These are phyloP conservation scores for Ericerus pela DNA, from an alignment of 1,140 invertebrate species.

Conservation along the genomic window DNA sequence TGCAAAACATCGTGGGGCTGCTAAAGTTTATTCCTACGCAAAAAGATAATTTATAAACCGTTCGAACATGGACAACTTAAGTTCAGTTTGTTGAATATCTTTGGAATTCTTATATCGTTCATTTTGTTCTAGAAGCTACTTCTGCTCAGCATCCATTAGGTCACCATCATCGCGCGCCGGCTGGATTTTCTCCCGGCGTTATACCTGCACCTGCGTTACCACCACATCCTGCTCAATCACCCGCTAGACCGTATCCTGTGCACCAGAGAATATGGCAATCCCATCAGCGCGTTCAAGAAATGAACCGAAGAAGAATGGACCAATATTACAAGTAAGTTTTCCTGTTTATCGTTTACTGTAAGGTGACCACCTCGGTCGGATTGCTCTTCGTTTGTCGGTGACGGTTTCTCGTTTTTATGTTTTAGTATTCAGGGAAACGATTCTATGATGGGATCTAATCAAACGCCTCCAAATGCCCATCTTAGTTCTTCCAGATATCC, in stretches of 20 bases:
- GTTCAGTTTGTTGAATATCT: too few species aligned
- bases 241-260: neutral
- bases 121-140: too few species aligned
- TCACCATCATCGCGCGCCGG: neutral
- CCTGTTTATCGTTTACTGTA: too few species aligned
- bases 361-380: too few species aligned
- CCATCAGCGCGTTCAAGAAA: slow-evolving; percentile 54
- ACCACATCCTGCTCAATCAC: neutral
- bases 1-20: too few species aligned
- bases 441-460: neutral
- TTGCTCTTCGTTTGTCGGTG: too few species aligned
- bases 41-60: too few species aligned
- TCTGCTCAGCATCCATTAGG: too few species aligned
- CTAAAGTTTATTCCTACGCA: too few species aligned
- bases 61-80: too few species aligned
- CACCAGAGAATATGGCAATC: slow-evolving; percentile 56
- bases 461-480: slow-evolving; percentile 5
- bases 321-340: neutral
- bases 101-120: too few species aligned
- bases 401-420: too few species aligned
- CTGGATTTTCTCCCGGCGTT: neutral
- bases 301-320: slow-evolving; percentile 42
- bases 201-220: neutral
- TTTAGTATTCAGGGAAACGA: neutral
- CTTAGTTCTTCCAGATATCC: neutral